Percentiles rank a stretch among this genome's conserved stretches.
These are phyloP conservation scores for Nymphalis io DNA, from an alignment of 1,140 invertebrate species.

Conservation along the genomic window DNA sequence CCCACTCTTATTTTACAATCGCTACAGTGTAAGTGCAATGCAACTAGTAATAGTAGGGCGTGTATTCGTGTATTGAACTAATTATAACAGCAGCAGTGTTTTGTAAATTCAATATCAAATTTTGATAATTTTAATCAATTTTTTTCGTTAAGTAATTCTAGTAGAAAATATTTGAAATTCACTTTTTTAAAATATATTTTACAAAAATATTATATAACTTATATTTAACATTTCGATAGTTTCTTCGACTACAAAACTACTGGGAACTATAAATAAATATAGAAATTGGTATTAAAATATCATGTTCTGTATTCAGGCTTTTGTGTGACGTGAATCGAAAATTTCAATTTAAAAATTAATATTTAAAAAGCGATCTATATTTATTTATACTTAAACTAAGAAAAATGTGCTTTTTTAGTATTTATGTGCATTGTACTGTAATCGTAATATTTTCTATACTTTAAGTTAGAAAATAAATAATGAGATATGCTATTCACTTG, in stretches of 20 bases:
- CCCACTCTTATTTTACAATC: not conserved
- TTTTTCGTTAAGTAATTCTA: no score
- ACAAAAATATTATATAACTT: not conserved
- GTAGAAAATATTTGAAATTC: no score
- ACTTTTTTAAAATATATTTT: no score
- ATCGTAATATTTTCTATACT: not conserved
- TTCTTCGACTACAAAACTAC: not conserved
- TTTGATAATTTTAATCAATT: no score
- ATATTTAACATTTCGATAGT: not conserved
- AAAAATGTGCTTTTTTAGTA: no score
- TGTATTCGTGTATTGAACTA: no score
- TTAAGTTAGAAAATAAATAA: slow-evolving; percentile 10
- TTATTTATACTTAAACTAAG: no score
- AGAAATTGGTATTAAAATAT: slow-evolving; percentile 8
- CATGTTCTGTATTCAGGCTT: not conserved
- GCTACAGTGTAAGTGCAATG: no score
- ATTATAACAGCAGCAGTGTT: no score
- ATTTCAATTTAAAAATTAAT: not conserved
- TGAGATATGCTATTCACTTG: slow-evolving; percentile 22
- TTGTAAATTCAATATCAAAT: no score
- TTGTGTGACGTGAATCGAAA: not conserved
- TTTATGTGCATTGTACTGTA: not conserved
- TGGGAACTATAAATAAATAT: not conserved
- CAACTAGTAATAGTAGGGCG: no score
- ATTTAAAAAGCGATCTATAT: not conserved